Base-by-base conservation (phyloP, 2,888 invertebrate species). In the Epiperipatus broadwayi region DNA sequence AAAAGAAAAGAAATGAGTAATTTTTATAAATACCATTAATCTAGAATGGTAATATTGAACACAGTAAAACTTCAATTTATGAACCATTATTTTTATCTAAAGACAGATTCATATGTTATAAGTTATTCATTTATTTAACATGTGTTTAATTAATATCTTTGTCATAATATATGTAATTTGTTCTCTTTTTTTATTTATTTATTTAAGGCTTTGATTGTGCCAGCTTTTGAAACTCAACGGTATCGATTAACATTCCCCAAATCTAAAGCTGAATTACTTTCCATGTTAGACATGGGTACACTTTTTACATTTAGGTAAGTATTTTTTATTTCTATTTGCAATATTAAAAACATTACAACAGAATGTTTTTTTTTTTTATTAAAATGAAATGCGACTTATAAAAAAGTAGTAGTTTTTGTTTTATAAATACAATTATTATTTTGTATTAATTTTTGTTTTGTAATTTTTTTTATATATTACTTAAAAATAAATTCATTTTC, bases 161-260 rank as follows among this genome's bases (percentile, higher is more conserved):
- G n/a, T n/a, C n/a, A n/a, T n/a, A n/a, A n/a, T n/a, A n/a, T n/a
- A n/a, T n/a, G n/a, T n/a, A n/a, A n/a, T n/a, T n/a, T n/a, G n/a
- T n/a, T n/a, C n/a, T n/a, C n/a, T n/a, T n/a, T n/a, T 22, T 12
- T 22, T 16, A 7, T 25, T 52, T 43, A 44, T 56, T 14, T 33
- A 33, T 30, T 44, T n/a, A 43, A 68, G 60, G 78, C 80, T 37
- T 62, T 87, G 35, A 73, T 87, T 28, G 73, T 87, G 5, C 78
- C 87, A 12, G 87, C 87, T 14, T 87, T 89, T 57, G 87, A 87
- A 58, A 79, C 81, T 1, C 78, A 80, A 52, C 69, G 80, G 27
- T 84, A 85, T 59, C 70, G 79, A 46, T 75, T 72, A 22, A 51
- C 51, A n/a, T 75, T 80, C 50, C 85, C 85, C 0, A 67, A 68